Conservation (phyloP, 2,113 vertebrate genomes). For the Athene noctua region DNA sequence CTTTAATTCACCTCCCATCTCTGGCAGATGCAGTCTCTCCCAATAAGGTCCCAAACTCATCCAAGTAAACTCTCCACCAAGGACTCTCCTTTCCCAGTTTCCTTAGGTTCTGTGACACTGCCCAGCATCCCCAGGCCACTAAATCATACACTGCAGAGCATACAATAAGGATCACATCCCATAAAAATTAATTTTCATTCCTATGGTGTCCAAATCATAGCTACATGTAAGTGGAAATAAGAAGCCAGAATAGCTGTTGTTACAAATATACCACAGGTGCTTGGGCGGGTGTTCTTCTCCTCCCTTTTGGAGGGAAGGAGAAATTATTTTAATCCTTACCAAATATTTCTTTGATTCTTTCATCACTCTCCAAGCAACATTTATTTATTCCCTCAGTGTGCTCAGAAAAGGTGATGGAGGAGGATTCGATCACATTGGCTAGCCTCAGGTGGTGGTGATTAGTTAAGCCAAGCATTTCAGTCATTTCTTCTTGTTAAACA, state of each 20-base stretch:
- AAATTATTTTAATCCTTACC: neutral
- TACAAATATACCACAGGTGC: neutral
- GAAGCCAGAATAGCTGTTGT: neutral
- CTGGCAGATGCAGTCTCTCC: fast-evolving
- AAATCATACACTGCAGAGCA: neutral
- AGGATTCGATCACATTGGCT: neutral
- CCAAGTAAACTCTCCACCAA: neutral
- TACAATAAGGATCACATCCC: neutral
- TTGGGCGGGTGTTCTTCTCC: fast-evolving
- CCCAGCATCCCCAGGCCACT: neutral
- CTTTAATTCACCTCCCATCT: neutral
- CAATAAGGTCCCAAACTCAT: neutral
- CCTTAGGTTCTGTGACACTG: neutral
- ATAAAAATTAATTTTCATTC: neutral
- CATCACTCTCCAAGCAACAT: neutral
- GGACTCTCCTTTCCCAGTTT: neutral
- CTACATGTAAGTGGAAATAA: neutral
- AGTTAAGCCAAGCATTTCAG: neutral
- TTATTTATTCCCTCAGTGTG: neutral
- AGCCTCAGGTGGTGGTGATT: neutral
- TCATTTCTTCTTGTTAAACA: neutral
- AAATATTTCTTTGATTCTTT: neutral
- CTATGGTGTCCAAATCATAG: neutral
- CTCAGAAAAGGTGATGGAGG: neutral
- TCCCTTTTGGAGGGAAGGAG: neutral